Evolutionary conservation across 2,797 vertebrate species (phyloP).

Genomic region (Martes flavigula): DNA sequence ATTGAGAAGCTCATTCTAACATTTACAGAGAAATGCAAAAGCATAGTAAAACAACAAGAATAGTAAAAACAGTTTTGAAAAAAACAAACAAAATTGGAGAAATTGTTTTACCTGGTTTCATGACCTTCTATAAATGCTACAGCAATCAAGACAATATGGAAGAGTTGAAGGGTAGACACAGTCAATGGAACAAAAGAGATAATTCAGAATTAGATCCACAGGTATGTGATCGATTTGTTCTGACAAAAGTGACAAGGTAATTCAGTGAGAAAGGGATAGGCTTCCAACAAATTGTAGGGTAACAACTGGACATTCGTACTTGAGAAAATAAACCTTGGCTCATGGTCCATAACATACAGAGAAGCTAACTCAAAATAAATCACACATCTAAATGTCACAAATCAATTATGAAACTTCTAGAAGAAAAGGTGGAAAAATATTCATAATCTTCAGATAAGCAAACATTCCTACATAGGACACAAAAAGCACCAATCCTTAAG

Average conservation of each 20-base stretch:
- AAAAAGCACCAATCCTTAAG: neutral
- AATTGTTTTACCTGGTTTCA: neutral
- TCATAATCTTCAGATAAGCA: neutral
- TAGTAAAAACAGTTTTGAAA: constrained; percentile 16
- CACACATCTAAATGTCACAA: constrained; percentile 39
- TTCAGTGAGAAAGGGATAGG: neutral
- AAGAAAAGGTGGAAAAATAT: neutral
- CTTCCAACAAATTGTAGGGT: neutral
- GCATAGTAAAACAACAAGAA: neutral
- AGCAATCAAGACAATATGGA: neutral
- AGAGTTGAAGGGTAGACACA: neutral
- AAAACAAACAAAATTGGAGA: neutral
- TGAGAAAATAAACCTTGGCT: neutral
- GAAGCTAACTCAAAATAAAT: constrained; percentile 50
- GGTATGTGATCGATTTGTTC: neutral
- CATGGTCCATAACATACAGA: neutral
- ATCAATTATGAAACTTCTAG: neutral
- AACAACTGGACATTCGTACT: neutral
- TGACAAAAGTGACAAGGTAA: constrained; percentile 18
- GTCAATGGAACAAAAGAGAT: neutral
- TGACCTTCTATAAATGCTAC: neutral
- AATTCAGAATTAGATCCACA: neutral
- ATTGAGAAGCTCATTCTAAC: constrained; percentile 19
- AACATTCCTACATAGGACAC: neutral
- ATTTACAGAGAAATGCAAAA: constrained; percentile 20